Percentiles rank a stretch among this genome's conserved stretches.
Evolutionary conservation across 2,797 vertebrate genomes (phyloP).

Genomic region (Gobionotothen gibberifrons): DNA sequence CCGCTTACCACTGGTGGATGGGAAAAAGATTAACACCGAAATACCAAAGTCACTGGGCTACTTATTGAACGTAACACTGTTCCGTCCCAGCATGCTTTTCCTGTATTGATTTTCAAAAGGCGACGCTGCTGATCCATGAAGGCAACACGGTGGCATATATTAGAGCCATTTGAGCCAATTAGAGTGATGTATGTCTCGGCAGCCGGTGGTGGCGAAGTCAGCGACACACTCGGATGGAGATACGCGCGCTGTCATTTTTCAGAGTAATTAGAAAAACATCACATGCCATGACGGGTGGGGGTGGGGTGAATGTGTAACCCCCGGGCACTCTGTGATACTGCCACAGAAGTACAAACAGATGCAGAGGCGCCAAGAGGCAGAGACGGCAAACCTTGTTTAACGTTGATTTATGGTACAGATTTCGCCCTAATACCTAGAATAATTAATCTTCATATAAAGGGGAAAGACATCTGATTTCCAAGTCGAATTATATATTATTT

Average conservation of each 20-base stretch:
- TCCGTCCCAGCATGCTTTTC: slow-evolving; percentile 56
- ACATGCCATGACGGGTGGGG: slow-evolving; percentile 45
- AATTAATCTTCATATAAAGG: slow-evolving; percentile 75
- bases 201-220: slow-evolving; percentile 46
- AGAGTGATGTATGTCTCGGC: slow-evolving; percentile 77
- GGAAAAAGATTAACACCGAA: slow-evolving; percentile 66
- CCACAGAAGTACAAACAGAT: slow-evolving; percentile 30
- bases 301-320: slow-evolving; percentile 50
- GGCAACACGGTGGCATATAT: slow-evolving; percentile 78
- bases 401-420: slow-evolving; percentile 77
- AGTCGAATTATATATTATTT: slow-evolving; percentile 71
- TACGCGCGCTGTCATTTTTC: slow-evolving; percentile 72
- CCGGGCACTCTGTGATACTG: slow-evolving; percentile 40
- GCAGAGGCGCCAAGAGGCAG: slow-evolving; percentile 37
- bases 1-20: slow-evolving; percentile 35
- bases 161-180: slow-evolving; percentile 82
- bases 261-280: slow-evolving; percentile 83
- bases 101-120: slow-evolving; percentile 80
- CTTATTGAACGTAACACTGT: slow-evolving; percentile 65
- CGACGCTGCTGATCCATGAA: slow-evolving; percentile 80
- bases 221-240: slow-evolving; percentile 71
- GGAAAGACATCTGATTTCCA: slow-evolving; percentile 70
- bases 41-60: slow-evolving; percentile 64
- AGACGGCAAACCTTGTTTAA: slow-evolving; percentile 56
- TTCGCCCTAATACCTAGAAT: slow-evolving; percentile 49